These are phyloP conservation scores for Tinamus guttatus DNA, from an alignment of 2,113 vertebrate genomes.

Conservation along the genomic window DNA sequence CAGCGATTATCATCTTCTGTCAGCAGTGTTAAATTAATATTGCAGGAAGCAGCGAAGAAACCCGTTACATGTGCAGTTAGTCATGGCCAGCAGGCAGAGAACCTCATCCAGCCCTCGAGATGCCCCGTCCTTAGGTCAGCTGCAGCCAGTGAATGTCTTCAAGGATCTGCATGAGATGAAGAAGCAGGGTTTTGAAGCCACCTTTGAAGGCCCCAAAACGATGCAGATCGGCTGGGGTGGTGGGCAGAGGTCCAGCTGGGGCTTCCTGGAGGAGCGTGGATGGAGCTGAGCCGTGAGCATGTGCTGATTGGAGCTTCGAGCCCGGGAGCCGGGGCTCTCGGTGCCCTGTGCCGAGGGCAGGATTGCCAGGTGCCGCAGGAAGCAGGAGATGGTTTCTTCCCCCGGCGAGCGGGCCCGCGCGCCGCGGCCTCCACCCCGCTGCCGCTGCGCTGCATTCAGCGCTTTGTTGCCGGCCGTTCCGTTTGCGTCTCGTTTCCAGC, in stretches of 20 bases:
- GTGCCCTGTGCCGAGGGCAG: not conserved
- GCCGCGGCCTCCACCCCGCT: not conserved
- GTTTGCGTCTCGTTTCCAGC: constrained; percentile 1
- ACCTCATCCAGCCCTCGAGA: not conserved
- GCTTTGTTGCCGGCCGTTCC: constrained; percentile 10
- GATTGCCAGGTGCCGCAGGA: not conserved
- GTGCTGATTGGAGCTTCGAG: constrained; percentile 29
- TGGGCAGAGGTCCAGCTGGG: not conserved
- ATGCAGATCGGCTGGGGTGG: fast-evolving
- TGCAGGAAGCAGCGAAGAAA: not conserved
- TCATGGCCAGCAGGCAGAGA: not conserved
- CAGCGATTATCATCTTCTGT: not conserved
- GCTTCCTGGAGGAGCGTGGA: not conserved
- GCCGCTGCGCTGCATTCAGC: fast-evolving
- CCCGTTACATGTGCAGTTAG: not conserved
- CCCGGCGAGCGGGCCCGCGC: not conserved
- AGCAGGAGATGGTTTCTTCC: not conserved
- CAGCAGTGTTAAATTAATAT: not conserved
- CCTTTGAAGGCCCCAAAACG: not conserved
- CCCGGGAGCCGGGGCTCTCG: not conserved
- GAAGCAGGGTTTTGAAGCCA: not conserved
- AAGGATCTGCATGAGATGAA: not conserved
- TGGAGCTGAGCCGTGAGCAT: not conserved
- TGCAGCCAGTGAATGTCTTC: not conserved
- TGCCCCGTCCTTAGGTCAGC: not conserved